A percentile compares a stretch with the other conserved stretches of the same genome.
Evolutionary conservation across 1,140 invertebrate species (phyloP).

Genomic region (Wasmannia auropunctata): DNA sequence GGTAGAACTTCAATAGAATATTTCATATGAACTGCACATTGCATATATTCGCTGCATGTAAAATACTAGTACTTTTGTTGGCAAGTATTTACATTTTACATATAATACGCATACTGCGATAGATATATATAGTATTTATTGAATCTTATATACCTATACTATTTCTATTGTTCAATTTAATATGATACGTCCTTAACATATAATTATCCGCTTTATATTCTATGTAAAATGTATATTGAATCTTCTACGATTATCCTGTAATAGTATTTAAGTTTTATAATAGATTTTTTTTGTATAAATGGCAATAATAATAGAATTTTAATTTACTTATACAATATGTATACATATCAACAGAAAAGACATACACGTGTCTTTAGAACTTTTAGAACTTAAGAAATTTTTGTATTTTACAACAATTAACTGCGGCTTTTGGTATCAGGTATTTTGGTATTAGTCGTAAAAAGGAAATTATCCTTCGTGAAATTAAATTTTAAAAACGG

Average conservation of each 20-base stretch:
- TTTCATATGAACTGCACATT: not conserved
- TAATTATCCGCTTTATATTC: not conserved
- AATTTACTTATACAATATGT: not conserved
- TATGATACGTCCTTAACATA: not conserved
- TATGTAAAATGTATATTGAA: not conserved
- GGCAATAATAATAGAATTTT: slow-evolving; percentile 19
- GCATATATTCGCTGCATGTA: not conserved
- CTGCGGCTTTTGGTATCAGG: not conserved
- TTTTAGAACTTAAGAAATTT: not conserved
- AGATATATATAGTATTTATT: too few species aligned
- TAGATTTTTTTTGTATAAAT: slow-evolving; percentile 7
- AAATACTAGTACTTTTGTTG: not conserved
- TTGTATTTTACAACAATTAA: not conserved
- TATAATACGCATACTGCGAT: not conserved
- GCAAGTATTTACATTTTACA: not conserved
- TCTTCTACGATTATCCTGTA: not conserved
- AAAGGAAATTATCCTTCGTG: not conserved
- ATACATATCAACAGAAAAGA: not conserved
- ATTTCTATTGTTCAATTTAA: not conserved
- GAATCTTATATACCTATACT: not conserved
- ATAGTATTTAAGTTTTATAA: not conserved
- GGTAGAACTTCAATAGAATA: not conserved
- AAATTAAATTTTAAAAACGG: not conserved
- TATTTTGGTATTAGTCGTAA: not conserved
- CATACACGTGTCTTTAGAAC: not conserved